Percentiles rank a stretch among this genome's conserved stretches.
These are phyloP conservation scores for Eucera pruinosa DNA, from an alignment of 2,888 invertebrate species.

Conservation along the genomic window DNA sequence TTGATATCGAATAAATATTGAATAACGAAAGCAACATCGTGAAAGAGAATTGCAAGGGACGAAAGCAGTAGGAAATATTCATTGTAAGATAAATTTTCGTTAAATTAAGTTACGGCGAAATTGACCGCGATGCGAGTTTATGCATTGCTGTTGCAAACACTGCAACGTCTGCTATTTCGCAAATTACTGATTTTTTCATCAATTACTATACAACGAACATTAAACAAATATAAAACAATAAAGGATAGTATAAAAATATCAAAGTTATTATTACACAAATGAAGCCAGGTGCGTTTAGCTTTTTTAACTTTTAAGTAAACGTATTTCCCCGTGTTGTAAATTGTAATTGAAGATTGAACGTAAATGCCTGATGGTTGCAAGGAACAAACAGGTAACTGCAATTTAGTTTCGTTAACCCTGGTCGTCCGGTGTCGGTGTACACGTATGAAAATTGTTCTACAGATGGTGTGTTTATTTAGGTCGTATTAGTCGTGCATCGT, in stretches of 20 bases:
- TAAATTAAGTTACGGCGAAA: too few species aligned
- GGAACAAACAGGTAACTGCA: conserved; percentile 1
- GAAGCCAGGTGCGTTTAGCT: too few species aligned
- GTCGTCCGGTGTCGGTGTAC: background rate
- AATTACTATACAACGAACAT: too few species aligned
- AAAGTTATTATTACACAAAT: too few species aligned
- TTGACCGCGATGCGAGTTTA: too few species aligned
- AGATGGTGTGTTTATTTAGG: conserved; percentile 27
- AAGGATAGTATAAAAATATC: too few species aligned
- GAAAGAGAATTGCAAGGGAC: background rate
- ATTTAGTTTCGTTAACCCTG: conserved; percentile 20
- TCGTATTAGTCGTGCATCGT: conserved; percentile 26
- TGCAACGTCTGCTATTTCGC: too few species aligned
- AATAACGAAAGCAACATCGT: background rate
- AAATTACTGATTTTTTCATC: too few species aligned
- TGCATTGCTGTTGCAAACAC: too few species aligned
- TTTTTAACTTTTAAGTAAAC: background rate
- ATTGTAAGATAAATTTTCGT: too few species aligned
- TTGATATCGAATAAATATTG: too few species aligned
- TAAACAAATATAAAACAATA: too few species aligned
- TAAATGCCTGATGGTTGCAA: background rate
- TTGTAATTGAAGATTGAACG: background rate
- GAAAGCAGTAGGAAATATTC: background rate
- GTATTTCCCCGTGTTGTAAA: background rate
- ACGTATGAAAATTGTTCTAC: conserved; percentile 11